Percentiles rank a stretch among this genome's conserved stretches.
phyloP scores from a whole-genome alignment of 2,797 vertebrate species.

The Cheirogaleus major region DNA sequence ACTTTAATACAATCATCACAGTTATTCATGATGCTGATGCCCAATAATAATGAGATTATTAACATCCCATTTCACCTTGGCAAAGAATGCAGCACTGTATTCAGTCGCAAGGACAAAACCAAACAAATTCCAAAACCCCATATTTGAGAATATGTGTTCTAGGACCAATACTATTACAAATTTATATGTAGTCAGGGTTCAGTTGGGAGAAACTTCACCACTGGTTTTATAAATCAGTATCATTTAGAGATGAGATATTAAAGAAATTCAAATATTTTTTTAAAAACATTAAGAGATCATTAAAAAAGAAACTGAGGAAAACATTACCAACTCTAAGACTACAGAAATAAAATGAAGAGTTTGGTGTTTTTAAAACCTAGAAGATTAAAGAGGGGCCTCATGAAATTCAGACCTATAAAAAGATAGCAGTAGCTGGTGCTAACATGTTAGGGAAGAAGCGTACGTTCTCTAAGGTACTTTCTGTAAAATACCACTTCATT shows the following conservation, averaged over 20 bases:
- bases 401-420: not conserved
- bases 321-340: not conserved
- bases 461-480: not conserved
- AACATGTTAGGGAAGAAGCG: not conserved
- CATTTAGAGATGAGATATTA: no score
- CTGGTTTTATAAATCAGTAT: no score
- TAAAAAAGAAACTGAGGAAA: not conserved
- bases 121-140: not conserved
- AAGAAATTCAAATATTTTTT: no score
- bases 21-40: not conserved
- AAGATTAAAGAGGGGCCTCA: not conserved
- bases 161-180: not conserved
- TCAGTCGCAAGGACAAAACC: not conserved
- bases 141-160: not conserved
- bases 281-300: not conserved
- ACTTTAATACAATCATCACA: not conserved
- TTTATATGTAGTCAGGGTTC: not conserved
- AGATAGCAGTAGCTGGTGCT: not conserved
- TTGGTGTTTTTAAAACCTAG: not conserved
- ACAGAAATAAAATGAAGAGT: not conserved
- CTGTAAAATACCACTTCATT: not conserved
- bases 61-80: not conserved
- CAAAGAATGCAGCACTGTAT: no score
- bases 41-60: not conserved
- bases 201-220: no score